Percentiles rank a stretch among this genome's conserved stretches.
Evolutionary conservation across 2,113 vertebrate genomes (phyloP).

Genomic region (Anseranas semipalmata): DNA sequence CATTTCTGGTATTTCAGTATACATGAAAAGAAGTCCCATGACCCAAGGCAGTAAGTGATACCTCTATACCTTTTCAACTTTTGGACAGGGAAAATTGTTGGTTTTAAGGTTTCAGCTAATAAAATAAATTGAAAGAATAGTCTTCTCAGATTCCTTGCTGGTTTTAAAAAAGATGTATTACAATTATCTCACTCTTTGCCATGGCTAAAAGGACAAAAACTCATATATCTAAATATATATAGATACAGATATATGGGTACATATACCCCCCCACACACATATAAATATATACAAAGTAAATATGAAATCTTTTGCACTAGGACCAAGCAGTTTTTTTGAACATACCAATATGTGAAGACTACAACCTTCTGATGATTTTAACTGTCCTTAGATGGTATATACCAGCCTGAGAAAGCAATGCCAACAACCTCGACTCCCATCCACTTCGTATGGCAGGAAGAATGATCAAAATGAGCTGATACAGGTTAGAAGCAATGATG

Average conservation of each 20-base stretch:
- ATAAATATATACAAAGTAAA: not conserved
- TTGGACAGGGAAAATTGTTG: not conserved
- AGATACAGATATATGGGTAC: not conserved
- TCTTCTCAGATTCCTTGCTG: not conserved
- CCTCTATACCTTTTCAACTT: slow-evolving; percentile 8
- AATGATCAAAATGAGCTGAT: not conserved
- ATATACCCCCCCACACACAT: not conserved
- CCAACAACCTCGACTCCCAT: not conserved
- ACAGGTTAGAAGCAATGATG: not conserved
- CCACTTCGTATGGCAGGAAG: not conserved
- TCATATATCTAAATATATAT: not conserved
- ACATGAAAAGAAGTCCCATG: slow-evolving; percentile 6
- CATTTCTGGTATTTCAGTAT: slow-evolving; percentile 31
- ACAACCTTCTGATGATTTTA: not conserved
- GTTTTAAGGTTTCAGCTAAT: not conserved
- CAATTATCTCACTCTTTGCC: not conserved
- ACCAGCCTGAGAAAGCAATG: not conserved
- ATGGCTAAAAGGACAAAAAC: not conserved
- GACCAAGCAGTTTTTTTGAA: not conserved
- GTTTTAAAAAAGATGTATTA: not conserved
- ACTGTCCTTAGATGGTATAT: not conserved
- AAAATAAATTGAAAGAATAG: not conserved
- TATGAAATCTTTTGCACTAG: not conserved
- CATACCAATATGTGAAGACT: not conserved
- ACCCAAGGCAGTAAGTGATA: not conserved